Evolutionary conservation across 2,113 vertebrate species (phyloP), one percentile per base, ranked within the genome.

Genomic region (Galeopterus variegatus): DNA sequence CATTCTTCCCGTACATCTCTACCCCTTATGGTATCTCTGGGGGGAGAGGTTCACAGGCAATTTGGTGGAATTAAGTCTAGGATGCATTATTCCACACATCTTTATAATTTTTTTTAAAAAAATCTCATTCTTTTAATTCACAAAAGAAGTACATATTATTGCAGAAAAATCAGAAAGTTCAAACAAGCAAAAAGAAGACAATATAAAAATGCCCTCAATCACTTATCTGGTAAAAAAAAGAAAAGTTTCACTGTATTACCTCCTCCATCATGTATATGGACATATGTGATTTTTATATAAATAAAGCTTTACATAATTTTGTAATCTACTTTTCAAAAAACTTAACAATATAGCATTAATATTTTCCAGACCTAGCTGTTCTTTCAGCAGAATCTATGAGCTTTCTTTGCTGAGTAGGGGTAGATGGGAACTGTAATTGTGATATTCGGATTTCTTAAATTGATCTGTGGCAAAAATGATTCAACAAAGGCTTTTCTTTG

Each of bases 161-260:
- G 8, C n/a, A 86, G 80, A 93, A 92, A 92, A 77, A 64, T 26
- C 24, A 93, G 52, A 82, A 93, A 82, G 13, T 87, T 90, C 69
- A 95, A 95, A 88, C 48, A 75, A 87, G 52, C 26, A 26, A 79
- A 86, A 87, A 48, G 14, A 93, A 75, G 73, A 73, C 12, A 89
- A 50, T 69, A 12, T 41, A 48, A 88, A 94, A 85, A 75, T 62
- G 14, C 6, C 33, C 13, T n/a, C 23, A 56, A 48, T 23, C 52
- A 33, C n/a, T 85, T 52, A 81, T 15, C 13, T 84, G 28, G 50
- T 79, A 13, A 82, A 92, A 95, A 94, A 45, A 60, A 67, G 33
- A 65, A 64, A 67, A 67, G 8, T 82, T 82, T 87, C 62, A 31
- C 8, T 64, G 15, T 60, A 6, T 92, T 81, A 62, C 10, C 19